phyloP scores from a whole-genome alignment of 2,113 vertebrate species.

The Patagioenas fasciata region DNA sequence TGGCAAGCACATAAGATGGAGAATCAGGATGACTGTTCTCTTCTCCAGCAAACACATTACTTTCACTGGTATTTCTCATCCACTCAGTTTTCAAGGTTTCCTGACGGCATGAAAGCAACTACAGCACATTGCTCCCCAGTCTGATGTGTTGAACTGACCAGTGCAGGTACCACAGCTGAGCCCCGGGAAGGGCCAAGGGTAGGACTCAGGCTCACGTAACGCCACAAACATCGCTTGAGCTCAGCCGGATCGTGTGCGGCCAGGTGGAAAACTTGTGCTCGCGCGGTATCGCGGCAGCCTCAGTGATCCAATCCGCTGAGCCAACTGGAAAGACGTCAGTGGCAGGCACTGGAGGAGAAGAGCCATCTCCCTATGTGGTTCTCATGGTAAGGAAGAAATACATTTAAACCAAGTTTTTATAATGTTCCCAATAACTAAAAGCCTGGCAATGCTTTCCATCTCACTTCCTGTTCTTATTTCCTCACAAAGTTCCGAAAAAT shows the following conservation, averaged over 20 bases:
- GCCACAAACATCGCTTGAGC: background rate
- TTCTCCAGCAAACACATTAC: background rate
- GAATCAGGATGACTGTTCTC: background rate
- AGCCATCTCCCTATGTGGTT: background rate
- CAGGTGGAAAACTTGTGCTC: background rate
- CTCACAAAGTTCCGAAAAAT: background rate
- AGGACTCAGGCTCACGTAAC: background rate
- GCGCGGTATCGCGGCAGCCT: accelerated
- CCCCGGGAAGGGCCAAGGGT: background rate
- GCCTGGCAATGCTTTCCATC: background rate
- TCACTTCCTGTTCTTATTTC: background rate
- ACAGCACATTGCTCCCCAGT: background rate
- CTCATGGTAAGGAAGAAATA: background rate
- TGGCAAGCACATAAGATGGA: background rate
- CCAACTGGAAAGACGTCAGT: background rate
- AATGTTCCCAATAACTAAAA: background rate
- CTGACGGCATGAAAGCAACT: background rate
- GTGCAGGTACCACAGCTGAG: background rate
- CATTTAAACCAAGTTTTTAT: background rate
- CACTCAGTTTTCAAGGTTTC: background rate
- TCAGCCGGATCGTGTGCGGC: background rate
- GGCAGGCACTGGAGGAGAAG: background rate
- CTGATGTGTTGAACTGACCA: background rate
- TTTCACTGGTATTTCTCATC: background rate
- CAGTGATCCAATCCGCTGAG: background rate